These are phyloP conservation scores for Rotaria sp. DNA, from an alignment of 2,888 invertebrate genomes.

Conservation along the genomic window DNA sequence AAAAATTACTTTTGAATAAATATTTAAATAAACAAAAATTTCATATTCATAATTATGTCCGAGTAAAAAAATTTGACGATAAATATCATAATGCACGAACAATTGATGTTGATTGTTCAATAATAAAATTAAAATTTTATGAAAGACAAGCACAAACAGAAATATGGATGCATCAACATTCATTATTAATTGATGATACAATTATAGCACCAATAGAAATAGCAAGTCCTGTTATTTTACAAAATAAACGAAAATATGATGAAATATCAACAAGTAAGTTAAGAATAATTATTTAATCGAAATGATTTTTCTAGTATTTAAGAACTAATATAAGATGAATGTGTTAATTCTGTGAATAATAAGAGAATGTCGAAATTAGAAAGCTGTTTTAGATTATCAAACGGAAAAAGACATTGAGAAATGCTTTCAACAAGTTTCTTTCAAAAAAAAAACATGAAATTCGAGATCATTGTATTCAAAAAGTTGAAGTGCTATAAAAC, in stretches of 20 bases:
- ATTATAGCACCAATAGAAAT: background rate
- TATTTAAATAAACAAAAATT: background rate
- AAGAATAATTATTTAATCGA: background rate
- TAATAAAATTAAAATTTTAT: slow-evolving; percentile 17
- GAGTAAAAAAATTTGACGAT: background rate
- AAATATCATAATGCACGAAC: slow-evolving; percentile 22
- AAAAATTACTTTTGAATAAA: background rate
- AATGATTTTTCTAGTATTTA: background rate
- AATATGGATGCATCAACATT: background rate
- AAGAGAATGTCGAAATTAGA: no score
- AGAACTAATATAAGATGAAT: no score
- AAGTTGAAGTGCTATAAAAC: no score
- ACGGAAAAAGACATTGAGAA: no score
- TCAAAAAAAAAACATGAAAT: no score
- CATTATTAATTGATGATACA: background rate
- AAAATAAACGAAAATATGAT: background rate
- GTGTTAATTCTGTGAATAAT: no score
- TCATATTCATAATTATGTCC: background rate
- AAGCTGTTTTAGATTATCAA: no score
- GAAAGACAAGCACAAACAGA: slow-evolving; percentile 16
- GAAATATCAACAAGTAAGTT: background rate
- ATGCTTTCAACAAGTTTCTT: no score
- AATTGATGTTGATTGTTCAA: background rate
- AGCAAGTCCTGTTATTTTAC: background rate
- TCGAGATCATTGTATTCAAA: no score